Evolutionary conservation across 2,113 vertebrate genomes (phyloP), one percentile per base, ranked within the genome.

Genomic region (Peromyscus leucopus): DNA sequence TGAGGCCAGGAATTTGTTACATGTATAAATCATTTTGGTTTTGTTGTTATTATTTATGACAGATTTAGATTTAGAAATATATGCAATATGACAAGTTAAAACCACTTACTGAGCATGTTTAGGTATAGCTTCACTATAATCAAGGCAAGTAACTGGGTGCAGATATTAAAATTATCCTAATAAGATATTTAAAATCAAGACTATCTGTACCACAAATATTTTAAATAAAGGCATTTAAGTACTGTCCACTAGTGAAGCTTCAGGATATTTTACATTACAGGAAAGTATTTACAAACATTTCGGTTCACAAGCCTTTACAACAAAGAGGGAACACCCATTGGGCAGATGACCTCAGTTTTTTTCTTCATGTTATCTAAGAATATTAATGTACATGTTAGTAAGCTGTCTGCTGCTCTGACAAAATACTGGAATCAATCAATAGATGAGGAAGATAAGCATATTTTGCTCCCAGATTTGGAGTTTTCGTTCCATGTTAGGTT

Each of bases 151-250:
- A 46, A 71, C 11, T 84, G 2, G 10, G 4, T 67, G 31, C 28
- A 91, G 46, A 84, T 92, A 21, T 51, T 92, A 6, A 48, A 96
- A 74, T 48, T n/a, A 78, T 10, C 24, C 55, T 76, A 84, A 93
- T 82, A 86, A 95, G 46, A 69, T 46, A 69, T 75, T 96, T n/a
- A 87, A 46, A 91, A 96, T 74, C 28, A 74, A 67, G 19, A 82
- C 55, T 48, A n/a, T 87, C 36, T 69, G 9, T 87, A 36, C 19
- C 28, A 90, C 21, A 93, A 48, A 80, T 4, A 33, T 8, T 89
- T 94, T 76, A 96, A 85, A 59, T 78, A 94, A 42, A 46, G 85
- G 80, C 22, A 90, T 92, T 24, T 71, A 76, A 76, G 1, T n/a
- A 84, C 76, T 93, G 55, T 42, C 31, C 48, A 31, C 19, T 57